phyloP scores from a whole-genome alignment of 2,797 vertebrate genomes.

The Zonotrichia albicollis region DNA sequence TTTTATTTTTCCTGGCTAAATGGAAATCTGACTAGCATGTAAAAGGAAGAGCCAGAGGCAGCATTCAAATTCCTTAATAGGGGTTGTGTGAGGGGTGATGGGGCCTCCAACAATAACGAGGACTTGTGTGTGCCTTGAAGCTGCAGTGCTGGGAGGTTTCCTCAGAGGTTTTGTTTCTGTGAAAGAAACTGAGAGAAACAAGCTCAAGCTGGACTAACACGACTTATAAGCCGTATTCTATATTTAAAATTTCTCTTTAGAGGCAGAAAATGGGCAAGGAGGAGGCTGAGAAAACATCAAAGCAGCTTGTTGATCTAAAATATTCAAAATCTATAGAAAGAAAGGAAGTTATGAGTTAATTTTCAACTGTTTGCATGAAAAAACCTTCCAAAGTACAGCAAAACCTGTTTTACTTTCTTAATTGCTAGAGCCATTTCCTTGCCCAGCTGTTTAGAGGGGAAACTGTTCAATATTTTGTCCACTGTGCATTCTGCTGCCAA shows the following conservation, averaged over 20 bases:
- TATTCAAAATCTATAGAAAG: not conserved
- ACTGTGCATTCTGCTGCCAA: not conserved
- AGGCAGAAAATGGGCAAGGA: not conserved
- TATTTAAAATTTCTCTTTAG: not conserved
- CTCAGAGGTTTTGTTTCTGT: not conserved
- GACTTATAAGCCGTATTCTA: not conserved
- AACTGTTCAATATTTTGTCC: not conserved
- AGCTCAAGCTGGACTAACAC: not conserved
- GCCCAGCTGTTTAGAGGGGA: not conserved
- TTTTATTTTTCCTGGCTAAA: constrained; percentile 68
- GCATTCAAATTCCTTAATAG: constrained; percentile 6
- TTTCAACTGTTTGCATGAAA: not conserved
- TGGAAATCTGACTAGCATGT: constrained; percentile 53
- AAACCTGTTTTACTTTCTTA: not conserved
- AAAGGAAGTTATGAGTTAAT: not conserved
- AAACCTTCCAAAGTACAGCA: not conserved
- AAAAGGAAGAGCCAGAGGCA: constrained; percentile 55
- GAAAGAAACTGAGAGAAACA: not conserved
- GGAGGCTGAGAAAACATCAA: not conserved
- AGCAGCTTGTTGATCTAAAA: not conserved
- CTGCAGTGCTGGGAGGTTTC: not conserved
- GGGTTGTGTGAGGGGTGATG: not conserved
- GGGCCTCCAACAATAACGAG: not conserved
- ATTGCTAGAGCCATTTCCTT: not conserved
- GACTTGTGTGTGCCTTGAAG: not conserved